These are phyloP conservation scores for Galagoides demidoff DNA, from an alignment of 2,797 vertebrate genomes.

Conservation along the genomic window DNA sequence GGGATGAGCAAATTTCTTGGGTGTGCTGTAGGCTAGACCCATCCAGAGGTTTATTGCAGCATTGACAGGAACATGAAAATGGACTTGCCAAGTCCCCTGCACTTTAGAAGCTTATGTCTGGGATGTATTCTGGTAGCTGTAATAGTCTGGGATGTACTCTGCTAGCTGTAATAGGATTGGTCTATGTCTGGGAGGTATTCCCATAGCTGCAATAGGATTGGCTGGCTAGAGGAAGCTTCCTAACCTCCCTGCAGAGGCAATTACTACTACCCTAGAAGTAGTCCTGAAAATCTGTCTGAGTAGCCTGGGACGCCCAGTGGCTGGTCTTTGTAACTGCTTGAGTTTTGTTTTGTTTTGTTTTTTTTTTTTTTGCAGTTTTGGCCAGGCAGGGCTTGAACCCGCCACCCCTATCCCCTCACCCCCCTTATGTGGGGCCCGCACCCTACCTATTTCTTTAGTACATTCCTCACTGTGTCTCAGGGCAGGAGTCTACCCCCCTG, in stretches of 20 bases:
- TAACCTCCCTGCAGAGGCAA: no score
- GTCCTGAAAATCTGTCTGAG: background rate
- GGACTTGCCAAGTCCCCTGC: background rate
- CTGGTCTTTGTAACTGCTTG: background rate
- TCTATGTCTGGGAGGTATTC: background rate
- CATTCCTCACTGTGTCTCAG: background rate
- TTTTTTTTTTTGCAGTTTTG: no score
- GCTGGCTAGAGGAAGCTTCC: background rate
- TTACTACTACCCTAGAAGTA: background rate
- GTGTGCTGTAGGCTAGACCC: background rate
- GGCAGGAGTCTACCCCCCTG: background rate
- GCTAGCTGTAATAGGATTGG: no score
- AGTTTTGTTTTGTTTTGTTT: background rate
- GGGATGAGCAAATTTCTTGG: background rate
- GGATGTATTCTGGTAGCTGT: background rate
- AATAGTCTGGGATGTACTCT: background rate
- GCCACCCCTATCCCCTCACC: no score
- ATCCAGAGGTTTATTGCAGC: background rate
- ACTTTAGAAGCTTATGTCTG: background rate
- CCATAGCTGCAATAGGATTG: background rate
- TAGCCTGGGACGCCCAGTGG: background rate
- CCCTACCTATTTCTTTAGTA: background rate
- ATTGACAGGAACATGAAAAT: background rate
- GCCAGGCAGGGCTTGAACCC: no score
- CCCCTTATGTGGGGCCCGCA: no score